phyloP scores from a whole-genome alignment of 2,888 invertebrate species.

The Physocephala rufipes region DNA sequence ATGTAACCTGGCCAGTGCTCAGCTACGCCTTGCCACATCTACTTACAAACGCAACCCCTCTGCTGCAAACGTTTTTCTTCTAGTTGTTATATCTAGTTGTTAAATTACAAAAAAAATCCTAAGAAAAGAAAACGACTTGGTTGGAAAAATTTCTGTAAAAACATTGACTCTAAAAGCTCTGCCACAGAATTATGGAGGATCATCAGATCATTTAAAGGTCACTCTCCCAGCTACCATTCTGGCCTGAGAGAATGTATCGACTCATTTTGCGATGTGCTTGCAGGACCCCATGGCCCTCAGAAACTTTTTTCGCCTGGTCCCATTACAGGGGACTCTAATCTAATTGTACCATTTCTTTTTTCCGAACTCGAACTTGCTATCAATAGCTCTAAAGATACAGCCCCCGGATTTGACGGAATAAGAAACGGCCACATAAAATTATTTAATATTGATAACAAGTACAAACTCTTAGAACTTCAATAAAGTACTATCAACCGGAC shows the following conservation, averaged over 20 bases:
- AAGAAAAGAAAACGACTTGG: conserved; percentile 3
- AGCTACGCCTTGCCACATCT: background rate
- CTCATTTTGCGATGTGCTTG: conserved; percentile 18
- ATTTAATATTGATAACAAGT: too few species aligned
- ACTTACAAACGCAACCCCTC: conserved; percentile 5
- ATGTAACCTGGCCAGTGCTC: background rate
- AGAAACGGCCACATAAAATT: too few species aligned
- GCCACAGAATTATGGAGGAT: too few species aligned
- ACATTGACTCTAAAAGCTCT: too few species aligned
- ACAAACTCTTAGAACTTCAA: too few species aligned
- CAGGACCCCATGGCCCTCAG: conserved; percentile 7
- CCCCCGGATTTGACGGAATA: background rate
- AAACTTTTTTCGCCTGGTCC: background rate
- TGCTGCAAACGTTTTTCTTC: background rate
- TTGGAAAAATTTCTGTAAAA: conserved; percentile 12
- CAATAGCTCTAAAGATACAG: background rate
- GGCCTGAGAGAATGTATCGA: too few species aligned
- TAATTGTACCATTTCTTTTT: too few species aligned
- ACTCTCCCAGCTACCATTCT: too few species aligned
- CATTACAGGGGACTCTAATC: background rate
- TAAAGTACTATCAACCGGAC: too few species aligned
- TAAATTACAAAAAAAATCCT: background rate
- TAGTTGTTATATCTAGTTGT: background rate
- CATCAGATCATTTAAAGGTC: too few species aligned
- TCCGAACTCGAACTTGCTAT: conserved; percentile 12